Evolutionary conservation across 2,888 invertebrate species (phyloP).

Genomic region (Netelia melanura): DNA sequence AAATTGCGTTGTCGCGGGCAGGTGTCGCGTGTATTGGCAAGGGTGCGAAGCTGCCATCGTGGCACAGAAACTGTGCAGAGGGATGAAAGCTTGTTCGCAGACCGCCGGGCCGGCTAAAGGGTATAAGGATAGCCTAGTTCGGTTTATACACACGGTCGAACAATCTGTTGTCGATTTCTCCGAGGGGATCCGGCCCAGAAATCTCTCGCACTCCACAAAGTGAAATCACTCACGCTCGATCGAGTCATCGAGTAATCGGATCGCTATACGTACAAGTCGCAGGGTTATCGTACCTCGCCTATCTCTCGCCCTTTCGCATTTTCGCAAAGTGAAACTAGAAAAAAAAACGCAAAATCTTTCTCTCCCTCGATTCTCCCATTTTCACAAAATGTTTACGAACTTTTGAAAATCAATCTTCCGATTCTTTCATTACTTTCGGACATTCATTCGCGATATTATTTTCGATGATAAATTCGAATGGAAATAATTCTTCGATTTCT

Average conservation of each 20-base stretch:
- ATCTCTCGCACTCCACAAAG: conserved; percentile 41
- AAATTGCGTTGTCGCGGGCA: conserved; percentile 49
- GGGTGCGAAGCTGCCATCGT: conserved; percentile 8
- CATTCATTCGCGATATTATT: no score
- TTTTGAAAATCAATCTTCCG: no score
- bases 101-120: conserved; percentile 24
- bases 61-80: neutral
- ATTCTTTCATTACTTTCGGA: no score
- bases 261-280: neutral
- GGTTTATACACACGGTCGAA: conserved; percentile 31
- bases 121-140: conserved; percentile 16
- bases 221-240: conserved; percentile 58
- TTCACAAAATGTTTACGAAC: no score
- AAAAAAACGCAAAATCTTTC: neutral
- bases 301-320: neutral
- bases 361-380: no score
- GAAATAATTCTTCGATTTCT: no score
- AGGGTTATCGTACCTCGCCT: neutral
- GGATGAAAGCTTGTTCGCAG: neutral
- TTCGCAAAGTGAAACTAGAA: neutral
- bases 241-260: conserved; percentile 53
- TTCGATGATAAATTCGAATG: no score
- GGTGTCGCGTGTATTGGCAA: conserved; percentile 32
- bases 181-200: conserved; percentile 5
- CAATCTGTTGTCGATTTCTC: conserved; percentile 42